Base-by-base conservation (phyloP, 2,888 invertebrate genomes). In the Apamea epomidion region DNA sequence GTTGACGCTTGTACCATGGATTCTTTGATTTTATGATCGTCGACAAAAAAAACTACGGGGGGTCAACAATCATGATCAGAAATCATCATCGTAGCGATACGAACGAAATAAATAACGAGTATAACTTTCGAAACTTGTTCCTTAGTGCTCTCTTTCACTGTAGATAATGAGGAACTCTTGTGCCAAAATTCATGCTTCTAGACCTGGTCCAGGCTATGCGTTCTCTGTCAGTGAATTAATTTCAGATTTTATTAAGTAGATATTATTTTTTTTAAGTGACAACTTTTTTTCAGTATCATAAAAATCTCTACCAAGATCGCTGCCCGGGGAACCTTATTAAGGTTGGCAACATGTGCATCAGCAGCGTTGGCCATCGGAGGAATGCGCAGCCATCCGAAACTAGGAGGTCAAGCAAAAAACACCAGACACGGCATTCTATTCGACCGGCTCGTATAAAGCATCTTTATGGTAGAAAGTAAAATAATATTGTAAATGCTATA, bases 231-330 rank as follows among this genome's bases (percentile, higher is more conserved):
- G 42, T n/a, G 29, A 21, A 45, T 29, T 6, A 45, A 45, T 45
- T 65, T 65, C 21, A 21, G 37, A 37, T 37, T 48, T 48, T 69
- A 10, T 42, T 5, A 21, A 14, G 16, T 54, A 32, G 2, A 71
- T 29, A 25, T 18, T 6, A 12, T 7, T 12, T 18, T 29, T 45
- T 58, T 45, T 54, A 8, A 32, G 8, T 25, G 58, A 25, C 25
- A 18, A 60, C 14, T 32, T 16, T 51, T 65, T 92, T 92, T 54
- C 93, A 94, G 94, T 93, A 94, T 72, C 64, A 87, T 18, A 92
- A 92, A 76, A 74, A 67, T 6, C 71, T 94, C 2, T 10, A 85
- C 12, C 81, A 90, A 48, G 93, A 93, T 62, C 58, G 74, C 0
- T 94, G 94, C 68, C 86, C 88, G 21, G 90, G 83, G 0, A 29